Evolutionary conservation across 2,113 vertebrate species (phyloP).

Genomic region (Phycodurus eques): DNA sequence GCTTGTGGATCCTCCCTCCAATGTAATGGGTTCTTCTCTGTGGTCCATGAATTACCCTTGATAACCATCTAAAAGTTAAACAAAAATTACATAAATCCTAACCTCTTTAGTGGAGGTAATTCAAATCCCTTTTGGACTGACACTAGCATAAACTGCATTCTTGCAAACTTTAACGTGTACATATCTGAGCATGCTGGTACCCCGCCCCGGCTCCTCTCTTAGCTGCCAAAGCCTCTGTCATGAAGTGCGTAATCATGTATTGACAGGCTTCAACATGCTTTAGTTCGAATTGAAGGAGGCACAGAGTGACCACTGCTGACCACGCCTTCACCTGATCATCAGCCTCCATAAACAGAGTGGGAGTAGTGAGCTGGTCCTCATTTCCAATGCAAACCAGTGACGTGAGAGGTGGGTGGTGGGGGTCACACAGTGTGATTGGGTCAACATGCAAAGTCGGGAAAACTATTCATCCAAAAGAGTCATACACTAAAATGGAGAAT

Average conservation of each 20-base stretch:
- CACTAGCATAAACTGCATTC: not conserved
- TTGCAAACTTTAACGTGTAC: constrained; percentile 22
- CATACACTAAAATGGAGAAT: constrained; percentile 11
- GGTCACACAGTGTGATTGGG: constrained; percentile 6
- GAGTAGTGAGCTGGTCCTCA: constrained; percentile 43
- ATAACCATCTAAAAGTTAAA: not conserved
- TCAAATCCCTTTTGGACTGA: not conserved
- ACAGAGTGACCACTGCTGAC: constrained; percentile 52
- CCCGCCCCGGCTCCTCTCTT: constrained; percentile 34
- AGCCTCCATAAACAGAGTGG: constrained; percentile 18
- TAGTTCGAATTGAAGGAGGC: constrained; percentile 58
- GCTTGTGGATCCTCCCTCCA: not conserved
- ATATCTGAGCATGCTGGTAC: constrained; percentile 35
- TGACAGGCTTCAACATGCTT: constrained; percentile 72
- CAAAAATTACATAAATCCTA: not conserved
- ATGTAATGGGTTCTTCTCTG: not conserved
- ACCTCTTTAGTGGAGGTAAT: not conserved
- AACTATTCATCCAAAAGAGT: constrained; percentile 13
- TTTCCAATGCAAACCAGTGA: constrained; percentile 76
- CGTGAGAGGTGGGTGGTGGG: constrained; percentile 29
- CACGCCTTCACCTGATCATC: constrained; percentile 16
- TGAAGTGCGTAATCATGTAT: constrained; percentile 67
- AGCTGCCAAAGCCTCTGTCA: constrained; percentile 28
- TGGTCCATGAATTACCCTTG: not conserved
- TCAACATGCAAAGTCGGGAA: not conserved